Conservation (phyloP, 2,888 invertebrate genomes). For the Pseudanteris insignis region DNA sequence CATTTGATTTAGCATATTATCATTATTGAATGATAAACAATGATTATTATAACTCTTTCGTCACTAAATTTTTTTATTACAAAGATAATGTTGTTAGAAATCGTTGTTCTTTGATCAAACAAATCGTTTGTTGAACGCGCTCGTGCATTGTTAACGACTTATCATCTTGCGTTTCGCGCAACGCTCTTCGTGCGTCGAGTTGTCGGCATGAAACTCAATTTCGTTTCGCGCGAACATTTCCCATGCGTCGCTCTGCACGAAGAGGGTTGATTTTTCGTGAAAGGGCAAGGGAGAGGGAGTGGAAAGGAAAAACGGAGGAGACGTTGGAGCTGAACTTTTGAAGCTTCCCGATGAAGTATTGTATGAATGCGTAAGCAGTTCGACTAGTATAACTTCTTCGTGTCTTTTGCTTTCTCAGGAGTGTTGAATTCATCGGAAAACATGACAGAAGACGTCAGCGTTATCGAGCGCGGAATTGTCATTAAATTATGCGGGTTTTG, state of each 20-base stretch:
- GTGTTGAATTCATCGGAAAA: constrained; percentile 24
- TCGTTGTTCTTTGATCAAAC: too few species aligned
- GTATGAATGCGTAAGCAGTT: constrained; percentile 31
- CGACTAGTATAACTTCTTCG: constrained; percentile 34
- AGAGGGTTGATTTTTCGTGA: too few species aligned
- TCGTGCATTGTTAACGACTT: too few species aligned
- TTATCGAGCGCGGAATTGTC: constrained; percentile 33
- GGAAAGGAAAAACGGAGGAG: not conserved
- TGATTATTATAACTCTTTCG: too few species aligned
- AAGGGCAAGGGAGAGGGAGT: too few species aligned
- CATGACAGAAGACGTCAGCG: constrained; percentile 21
- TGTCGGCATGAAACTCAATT: constrained; percentile 40
- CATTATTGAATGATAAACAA: too few species aligned
- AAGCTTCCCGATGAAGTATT: constrained; percentile 21
- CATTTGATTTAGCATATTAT: too few species aligned
- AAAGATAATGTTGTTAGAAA: too few species aligned
- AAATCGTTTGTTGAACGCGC: too few species aligned
- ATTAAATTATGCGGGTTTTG: constrained; percentile 34
- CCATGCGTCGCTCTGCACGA: constrained; percentile 21
- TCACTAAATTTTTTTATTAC: too few species aligned
- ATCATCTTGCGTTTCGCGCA: too few species aligned
- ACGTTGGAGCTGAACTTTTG: constrained; percentile 6
- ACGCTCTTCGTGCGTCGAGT: too few species aligned
- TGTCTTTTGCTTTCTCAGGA: constrained; percentile 19
- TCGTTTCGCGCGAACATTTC: constrained; percentile 15